Percentiles rank a stretch among this genome's conserved stretches.
phyloP scores from a whole-genome alignment of 2,888 invertebrate species.

The Tolmerus cingulatus region DNA sequence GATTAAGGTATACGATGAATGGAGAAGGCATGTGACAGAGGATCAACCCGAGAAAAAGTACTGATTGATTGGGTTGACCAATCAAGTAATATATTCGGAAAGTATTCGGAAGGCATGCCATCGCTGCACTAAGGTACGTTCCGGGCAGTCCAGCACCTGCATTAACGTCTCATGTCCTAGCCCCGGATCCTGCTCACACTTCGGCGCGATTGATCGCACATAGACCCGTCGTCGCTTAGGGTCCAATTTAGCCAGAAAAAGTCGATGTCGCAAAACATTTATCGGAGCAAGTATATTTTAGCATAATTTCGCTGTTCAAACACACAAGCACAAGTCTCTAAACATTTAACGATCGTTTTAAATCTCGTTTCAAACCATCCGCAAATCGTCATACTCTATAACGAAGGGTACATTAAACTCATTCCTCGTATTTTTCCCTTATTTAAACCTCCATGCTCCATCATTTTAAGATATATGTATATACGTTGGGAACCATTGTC shows the following conservation, averaged over 20 bases:
- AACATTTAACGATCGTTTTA: neutral
- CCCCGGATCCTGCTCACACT: neutral
- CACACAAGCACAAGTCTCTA: neutral
- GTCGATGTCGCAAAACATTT: neutral
- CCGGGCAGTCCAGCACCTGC: conserved; percentile 30
- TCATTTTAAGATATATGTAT: too few species aligned
- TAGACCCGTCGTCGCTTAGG: neutral
- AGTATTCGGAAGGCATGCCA: conserved; percentile 23
- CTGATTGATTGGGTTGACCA: conserved; percentile 35
- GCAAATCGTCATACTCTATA: too few species aligned
- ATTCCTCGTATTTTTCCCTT: too few species aligned
- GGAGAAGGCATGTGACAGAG: conserved; percentile 27
- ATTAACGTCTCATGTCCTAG: neutral
- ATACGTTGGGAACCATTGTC: too few species aligned
- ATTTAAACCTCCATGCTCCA: too few species aligned
- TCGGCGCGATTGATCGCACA: neutral
- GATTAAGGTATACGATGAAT: conserved; percentile 35
- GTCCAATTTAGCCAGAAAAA: neutral
- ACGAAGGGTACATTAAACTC: too few species aligned
- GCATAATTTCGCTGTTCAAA: neutral
- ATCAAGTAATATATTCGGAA: conserved; percentile 32
- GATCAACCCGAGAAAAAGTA: conserved; percentile 11
- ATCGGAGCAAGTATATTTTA: neutral
- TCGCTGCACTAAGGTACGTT: conserved; percentile 6
- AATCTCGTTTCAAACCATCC: neutral